Base-by-base conservation (phyloP, 2,888 invertebrate genomes). In the Linnaemya vulpina region DNA sequence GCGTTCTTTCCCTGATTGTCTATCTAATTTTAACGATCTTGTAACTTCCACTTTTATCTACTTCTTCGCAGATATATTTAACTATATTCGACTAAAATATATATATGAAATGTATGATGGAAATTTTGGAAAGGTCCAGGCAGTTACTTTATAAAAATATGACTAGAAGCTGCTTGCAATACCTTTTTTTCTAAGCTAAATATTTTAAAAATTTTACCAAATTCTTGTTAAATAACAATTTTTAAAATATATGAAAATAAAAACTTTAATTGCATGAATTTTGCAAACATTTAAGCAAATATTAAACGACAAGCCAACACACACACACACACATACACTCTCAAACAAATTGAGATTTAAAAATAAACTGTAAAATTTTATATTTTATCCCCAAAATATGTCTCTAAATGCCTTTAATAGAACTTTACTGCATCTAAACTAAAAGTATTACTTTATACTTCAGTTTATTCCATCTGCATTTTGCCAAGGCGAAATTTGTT, bases 401-500 rank as follows among this genome's bases (percentile, higher is more conserved):
- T 13, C 13, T 9, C 8, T 60, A 60, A 60, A 60, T 17, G 15
- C n/a, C 17, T 60, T 38, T 17, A 60, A 60, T 60, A 60, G 10
- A 20, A 60, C 11, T 60, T 60, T 38, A 38, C 17, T 60, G 38
- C 9, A 10, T 38, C 0, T n/a, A 60, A 38, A 22, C 22, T 30
- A 43, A 58, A 53, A n/a, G n/a, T 22, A 46, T 43, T 58, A 22
- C 5, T 22, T 58, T 43, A 38, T 20, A 68, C 17, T 68, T 68
- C 38, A 53, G 51, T 3, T 17, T 15, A 35, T 51, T 58, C 38
- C 53, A 63, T 67, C 22, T 58, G 25, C 30, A 53, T 13, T 35
- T 35, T 55, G 51, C 43, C 75, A 5, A 51, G 71, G 62, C 77
- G 77, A 77, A 73, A 60, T 73, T 55, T 68, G 15, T 46, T 73